Evolutionary conservation across 2,797 vertebrate species (phyloP).

Genomic region (Schizothorax lantsangensis): DNA sequence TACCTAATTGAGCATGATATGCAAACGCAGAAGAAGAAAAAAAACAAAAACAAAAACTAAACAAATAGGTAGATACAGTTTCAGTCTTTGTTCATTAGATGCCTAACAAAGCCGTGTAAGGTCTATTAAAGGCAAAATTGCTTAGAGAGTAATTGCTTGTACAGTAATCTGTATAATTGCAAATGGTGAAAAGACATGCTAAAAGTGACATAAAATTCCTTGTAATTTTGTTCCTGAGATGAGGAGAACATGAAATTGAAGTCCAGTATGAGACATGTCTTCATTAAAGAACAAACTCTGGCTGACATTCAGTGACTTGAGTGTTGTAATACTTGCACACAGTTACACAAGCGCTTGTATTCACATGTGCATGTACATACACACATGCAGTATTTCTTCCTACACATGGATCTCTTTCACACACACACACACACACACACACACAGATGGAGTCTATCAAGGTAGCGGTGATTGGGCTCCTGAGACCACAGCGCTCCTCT

Average conservation of each 20-base stretch:
- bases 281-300: slow-evolving; percentile 28
- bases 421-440: not conserved
- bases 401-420: not conserved
- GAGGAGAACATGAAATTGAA: slow-evolving; percentile 13
- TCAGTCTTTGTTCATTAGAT: not conserved
- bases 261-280: not conserved
- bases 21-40: not conserved
- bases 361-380: not conserved
- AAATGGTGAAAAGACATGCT: not conserved
- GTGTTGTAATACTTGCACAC: slow-evolving; percentile 20
- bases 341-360: slow-evolving; percentile 17
- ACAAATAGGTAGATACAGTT: not conserved
- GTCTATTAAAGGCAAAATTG: slow-evolving; percentile 5
- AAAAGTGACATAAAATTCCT: not conserved
- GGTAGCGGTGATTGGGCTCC: not conserved
- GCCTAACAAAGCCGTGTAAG: not conserved
- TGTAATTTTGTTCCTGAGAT: slow-evolving; percentile 18
- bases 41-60: no score
- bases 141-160: slow-evolving; percentile 24
- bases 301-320: not conserved
- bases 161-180: slow-evolving; percentile 23
- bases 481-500: not conserved
- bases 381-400: not conserved
- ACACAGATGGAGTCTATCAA: slow-evolving; percentile 5
- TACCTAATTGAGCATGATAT: not conserved